Evolutionary conservation across 2,797 vertebrate species (phyloP), one percentile per base, ranked within the genome.

Genomic region (Periparus ater): DNA sequence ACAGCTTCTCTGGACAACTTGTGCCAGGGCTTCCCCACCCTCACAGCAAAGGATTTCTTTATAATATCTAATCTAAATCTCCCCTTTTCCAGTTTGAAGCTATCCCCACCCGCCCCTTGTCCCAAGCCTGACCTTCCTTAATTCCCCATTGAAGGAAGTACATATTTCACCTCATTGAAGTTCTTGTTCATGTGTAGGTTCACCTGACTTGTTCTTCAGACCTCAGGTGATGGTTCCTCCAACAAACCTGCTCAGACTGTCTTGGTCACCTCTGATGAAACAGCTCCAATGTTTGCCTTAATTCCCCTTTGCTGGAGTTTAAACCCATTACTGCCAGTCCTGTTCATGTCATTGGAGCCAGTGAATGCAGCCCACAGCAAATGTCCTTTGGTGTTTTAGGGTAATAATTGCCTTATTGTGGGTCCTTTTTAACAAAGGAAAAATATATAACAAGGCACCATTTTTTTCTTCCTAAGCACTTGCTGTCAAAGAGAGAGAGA

Each of bases 211-310:
- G 8, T 71, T 85, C 26, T 83, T 42, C 54, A 66, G 61, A 51
- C 36, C 36, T 79, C 30, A 18, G 16, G 23, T 3, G 34, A 47
- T 13, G 15, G 47, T 42, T 42, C 42, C 34, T 47, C 67, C 57
- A 60, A 21, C 0, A 7, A 2, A 3, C 51, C 23, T 48, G 10
- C 7, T 72, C 65, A 38, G 58, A n/a, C 22, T 11, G 23, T 12
- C 55, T 47, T 9, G 9, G n/a, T 30, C 26, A 25, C 38, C 42
- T 14, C 6, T 58, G 36, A 40, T 29, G 36, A 29, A 57, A 14
- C 9, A 9, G 27, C 55, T 21, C 36, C 21, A n/a, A 0, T 0
- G 4, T 29, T 53, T 21, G 40, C 36, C 57, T 29, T 29, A 45
- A 85, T 36, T 58, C 13, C 20, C 9, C 11, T 29, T 48, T 6